These are phyloP conservation scores for Drosophila bunnanda DNA, from an alignment of 2,888 invertebrate species.

Conservation along the genomic window DNA sequence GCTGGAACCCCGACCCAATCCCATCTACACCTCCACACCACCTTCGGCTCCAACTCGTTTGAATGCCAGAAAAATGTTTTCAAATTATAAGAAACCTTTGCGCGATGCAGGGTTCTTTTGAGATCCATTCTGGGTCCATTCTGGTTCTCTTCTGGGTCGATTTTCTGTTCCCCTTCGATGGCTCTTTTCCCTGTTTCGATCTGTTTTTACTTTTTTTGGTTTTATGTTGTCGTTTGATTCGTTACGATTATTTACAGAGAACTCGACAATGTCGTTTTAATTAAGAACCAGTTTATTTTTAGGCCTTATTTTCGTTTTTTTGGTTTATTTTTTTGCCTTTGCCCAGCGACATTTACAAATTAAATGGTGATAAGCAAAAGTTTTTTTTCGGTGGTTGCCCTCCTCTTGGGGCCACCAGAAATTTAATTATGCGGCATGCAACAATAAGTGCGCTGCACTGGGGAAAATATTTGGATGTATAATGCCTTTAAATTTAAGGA, in stretches of 20 bases:
- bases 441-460: slow-evolving; percentile 22
- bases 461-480: not conserved
- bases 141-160: slow-evolving; percentile 40
- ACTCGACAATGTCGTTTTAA: slow-evolving; percentile 69
- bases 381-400: slow-evolving; percentile 47
- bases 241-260: slow-evolving; percentile 72
- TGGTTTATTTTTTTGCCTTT: slow-evolving; percentile 29
- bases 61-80: slow-evolving; percentile 56
- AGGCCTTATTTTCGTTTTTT: slow-evolving; percentile 29
- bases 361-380: slow-evolving; percentile 64
- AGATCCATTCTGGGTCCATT: slow-evolving; percentile 27
- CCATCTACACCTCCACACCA: slow-evolving; percentile 14
- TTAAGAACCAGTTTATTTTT: slow-evolving; percentile 70
- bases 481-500: not conserved
- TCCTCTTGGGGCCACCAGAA: slow-evolving; percentile 37
- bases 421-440: slow-evolving; percentile 68
- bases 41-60: slow-evolving; percentile 36
- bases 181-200: slow-evolving; percentile 16
- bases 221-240: slow-evolving; percentile 64
- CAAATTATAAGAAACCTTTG: slow-evolving; percentile 49
- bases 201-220: slow-evolving; percentile 17
- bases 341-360: slow-evolving; percentile 61
- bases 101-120: slow-evolving; percentile 17
- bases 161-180: slow-evolving; percentile 17
- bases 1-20: not conserved